Conservation (phyloP, 2,113 vertebrate genomes). For the Prochilodus magdalenae region DNA sequence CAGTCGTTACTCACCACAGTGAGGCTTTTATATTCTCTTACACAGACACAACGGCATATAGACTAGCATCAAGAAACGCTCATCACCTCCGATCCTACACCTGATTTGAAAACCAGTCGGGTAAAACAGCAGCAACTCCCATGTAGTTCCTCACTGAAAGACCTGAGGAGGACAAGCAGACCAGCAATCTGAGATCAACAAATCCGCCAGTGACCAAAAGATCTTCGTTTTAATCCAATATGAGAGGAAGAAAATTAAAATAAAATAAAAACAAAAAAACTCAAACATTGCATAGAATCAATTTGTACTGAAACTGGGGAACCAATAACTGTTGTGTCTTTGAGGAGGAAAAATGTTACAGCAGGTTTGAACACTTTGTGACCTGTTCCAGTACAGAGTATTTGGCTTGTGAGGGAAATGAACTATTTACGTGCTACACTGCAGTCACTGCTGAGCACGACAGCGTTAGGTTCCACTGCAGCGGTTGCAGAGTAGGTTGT, state of each 20-base stretch:
- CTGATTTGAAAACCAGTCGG: constrained; percentile 25
- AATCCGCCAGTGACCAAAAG: constrained; percentile 31
- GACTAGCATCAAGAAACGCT: not conserved
- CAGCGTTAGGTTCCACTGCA: constrained; percentile 52
- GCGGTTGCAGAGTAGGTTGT: not conserved
- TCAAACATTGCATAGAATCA: constrained; percentile 80
- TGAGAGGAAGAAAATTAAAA: constrained; percentile 14
- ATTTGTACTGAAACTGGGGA: constrained; percentile 56
- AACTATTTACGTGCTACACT: constrained; percentile 55
- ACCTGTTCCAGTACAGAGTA: constrained; percentile 61
- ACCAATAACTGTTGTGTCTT: constrained; percentile 66
- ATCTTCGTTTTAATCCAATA: constrained; percentile 47
- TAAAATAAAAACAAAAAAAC: constrained; percentile 49
- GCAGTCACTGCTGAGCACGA: constrained; percentile 5
- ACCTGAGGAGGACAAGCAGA: constrained; percentile 35
- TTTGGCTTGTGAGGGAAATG: constrained; percentile 63
- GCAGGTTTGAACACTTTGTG: constrained; percentile 63
- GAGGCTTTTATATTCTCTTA: not conserved
- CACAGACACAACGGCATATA: not conserved
- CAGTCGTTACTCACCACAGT: not conserved
- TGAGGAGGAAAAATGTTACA: constrained; percentile 18
- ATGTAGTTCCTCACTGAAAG: constrained; percentile 30
- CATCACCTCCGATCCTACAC: not conserved
- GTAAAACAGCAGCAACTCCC: constrained; percentile 13
- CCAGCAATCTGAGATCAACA: not conserved